phyloP scores from a whole-genome alignment of 2,797 vertebrate genomes.

The Morelia viridis region DNA sequence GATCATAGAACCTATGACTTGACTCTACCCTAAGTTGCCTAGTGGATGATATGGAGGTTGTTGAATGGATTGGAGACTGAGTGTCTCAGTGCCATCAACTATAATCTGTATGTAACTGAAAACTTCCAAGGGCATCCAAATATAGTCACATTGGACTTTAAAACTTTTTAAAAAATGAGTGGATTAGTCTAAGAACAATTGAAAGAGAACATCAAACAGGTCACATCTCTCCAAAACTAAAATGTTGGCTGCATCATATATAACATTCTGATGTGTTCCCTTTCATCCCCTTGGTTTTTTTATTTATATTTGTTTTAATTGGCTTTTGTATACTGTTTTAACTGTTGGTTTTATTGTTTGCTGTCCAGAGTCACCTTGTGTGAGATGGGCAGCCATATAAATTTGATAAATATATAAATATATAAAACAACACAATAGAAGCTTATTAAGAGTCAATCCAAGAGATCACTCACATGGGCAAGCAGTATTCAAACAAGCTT shows the following conservation, averaged over 20 bases:
- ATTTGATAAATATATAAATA: not conserved
- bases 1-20: not conserved
- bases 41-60: not conserved
- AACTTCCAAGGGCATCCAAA: not conserved
- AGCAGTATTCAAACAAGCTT: not conserved
- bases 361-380: not conserved
- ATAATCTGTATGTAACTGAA: not conserved
- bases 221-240: not conserved
- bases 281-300: not conserved
- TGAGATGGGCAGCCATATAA: not conserved
- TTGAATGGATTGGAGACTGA: not conserved
- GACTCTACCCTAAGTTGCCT: not conserved
- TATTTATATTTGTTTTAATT: no score
- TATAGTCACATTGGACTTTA: not conserved
- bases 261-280: not conserved
- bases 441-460: not conserved
- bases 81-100: not conserved
- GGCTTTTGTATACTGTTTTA: no score
- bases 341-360: no score
- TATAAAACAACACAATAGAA: not conserved
- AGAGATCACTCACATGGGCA: not conserved
- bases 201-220: not conserved
- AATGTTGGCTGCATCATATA: not conserved
- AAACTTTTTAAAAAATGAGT: not conserved
- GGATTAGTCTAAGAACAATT: not conserved